Evolutionary conservation across 2,113 vertebrate species (phyloP), one percentile per base, ranked within the genome.

Genomic region (Heloderma charlesbogerti): DNA sequence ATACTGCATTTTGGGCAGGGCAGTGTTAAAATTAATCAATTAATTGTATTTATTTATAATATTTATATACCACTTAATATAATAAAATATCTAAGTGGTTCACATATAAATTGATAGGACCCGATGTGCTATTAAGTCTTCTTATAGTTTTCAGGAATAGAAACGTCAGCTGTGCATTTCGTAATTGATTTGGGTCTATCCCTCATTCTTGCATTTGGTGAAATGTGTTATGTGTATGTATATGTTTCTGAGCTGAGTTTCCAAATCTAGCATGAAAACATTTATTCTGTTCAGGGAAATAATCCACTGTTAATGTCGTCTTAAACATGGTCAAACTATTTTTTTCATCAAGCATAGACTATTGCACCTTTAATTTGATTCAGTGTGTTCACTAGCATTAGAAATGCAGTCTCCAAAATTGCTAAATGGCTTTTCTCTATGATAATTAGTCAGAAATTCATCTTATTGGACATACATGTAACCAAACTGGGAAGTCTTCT

Each of bases 381-480:
- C 40, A 27, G 84, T 40, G 84, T 40, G 57, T 92, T 92, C 91
- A 92, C 91, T 92, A 92, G 90, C 10, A 10, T 71, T 71, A 16
- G 63, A 86, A 86, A 94, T 71, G 91, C 89, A 48, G 1, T 40
- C 27, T 81, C 92, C 87, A 93, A 91, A 94, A 89, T 93, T 96
- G 94, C 96, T 95, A 91, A 93, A 94, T 95, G 91, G 87, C 75
- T 91, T 95, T 92, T 93, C 82, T 92, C 88, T n/a, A 57, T 91
- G 57, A 92, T 94, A 89, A 95, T 95, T 96, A 93, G 91, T 95
- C 94, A 96, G 95, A 89, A 93, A 80, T 6, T 43, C 69, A 91
- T 92, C 79, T 91, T 86, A 31, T 27, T 40, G 57, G 48, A 1
- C 22, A 57, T 1, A 29, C 31, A 45, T 85, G 84, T 40, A 85